Conservation (phyloP, 1,140 invertebrate genomes). For the Bombus huntii region DNA sequence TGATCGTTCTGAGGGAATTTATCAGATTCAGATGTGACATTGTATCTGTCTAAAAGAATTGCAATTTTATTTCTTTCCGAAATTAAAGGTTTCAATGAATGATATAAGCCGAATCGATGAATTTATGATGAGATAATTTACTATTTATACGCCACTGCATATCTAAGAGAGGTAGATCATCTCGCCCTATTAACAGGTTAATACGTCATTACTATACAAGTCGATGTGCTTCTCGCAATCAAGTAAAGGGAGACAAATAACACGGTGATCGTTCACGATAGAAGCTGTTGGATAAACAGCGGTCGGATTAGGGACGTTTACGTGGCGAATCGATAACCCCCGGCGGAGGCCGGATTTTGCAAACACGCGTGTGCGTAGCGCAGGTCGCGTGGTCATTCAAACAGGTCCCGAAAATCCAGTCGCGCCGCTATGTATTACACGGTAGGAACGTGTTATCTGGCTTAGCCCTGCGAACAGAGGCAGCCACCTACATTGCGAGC, state of each 20-base stretch:
- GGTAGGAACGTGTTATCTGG: slow-evolving; percentile 66
- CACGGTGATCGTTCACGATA: background rate
- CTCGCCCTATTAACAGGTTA: background rate
- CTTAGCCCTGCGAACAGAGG: slow-evolving; percentile 44
- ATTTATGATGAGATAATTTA: too few relatives aligned
- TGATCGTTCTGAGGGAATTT: background rate
- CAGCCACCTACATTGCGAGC: slow-evolving; percentile 33
- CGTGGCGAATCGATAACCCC: slow-evolving; percentile 22
- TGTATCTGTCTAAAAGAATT: background rate
- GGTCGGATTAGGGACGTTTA: slow-evolving; percentile 36
- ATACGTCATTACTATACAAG: background rate
- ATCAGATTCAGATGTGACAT: background rate
- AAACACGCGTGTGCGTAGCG: slow-evolving; percentile 27
- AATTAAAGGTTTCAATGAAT: background rate
- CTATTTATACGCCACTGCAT: too few relatives aligned
- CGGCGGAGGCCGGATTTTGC: too few relatives aligned
- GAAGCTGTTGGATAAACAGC: background rate
- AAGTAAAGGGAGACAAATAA: background rate
- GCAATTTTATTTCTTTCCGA: background rate
- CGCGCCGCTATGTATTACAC: slow-evolving; percentile 70
- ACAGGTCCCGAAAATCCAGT: slow-evolving; percentile 67
- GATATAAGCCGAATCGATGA: too few relatives aligned
- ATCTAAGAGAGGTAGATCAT: too few relatives aligned
- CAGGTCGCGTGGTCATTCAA: slow-evolving; percentile 43
- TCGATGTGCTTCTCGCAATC: too few relatives aligned